Conservation (phyloP, 2,113 vertebrate genomes). For the Xenopus tropicalis region DNA sequence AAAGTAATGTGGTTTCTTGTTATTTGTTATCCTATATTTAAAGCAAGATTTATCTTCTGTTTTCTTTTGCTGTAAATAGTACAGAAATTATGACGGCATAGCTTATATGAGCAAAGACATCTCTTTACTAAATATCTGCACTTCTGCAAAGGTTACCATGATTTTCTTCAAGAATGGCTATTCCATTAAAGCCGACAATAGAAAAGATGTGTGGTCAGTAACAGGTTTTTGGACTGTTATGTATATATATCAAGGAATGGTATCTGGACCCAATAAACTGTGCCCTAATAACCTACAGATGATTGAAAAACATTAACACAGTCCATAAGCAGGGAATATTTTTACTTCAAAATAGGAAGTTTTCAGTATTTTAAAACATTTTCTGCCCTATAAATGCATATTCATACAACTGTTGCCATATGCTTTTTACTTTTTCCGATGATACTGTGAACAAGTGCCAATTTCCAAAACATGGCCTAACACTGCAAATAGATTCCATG, state of each 20-base stretch:
- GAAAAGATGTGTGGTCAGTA: too few species aligned
- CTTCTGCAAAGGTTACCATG: too few species aligned
- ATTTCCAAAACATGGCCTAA: neutral
- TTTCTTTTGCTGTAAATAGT: neutral
- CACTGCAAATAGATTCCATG: constrained; percentile 49
- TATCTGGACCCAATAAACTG: too few species aligned
- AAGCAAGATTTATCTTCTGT: neutral
- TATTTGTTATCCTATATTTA: constrained; percentile 17
- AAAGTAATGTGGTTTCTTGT: constrained; percentile 20
- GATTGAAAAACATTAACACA: too few species aligned
- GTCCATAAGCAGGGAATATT: too few species aligned
- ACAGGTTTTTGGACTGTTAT: too few species aligned
- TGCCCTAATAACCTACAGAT: too few species aligned
- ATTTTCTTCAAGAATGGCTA: too few species aligned
- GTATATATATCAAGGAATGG: too few species aligned
- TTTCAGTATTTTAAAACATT: neutral
- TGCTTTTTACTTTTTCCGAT: neutral
- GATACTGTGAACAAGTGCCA: neutral
- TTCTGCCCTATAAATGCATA: neutral
- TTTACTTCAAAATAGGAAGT: too few species aligned
- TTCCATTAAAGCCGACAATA: too few species aligned
- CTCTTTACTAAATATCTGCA: neutral
- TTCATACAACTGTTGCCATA: neutral
- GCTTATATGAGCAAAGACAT: neutral
- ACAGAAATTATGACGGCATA: neutral